Percentiles rank a stretch among this genome's conserved stretches.
Evolutionary conservation across 2,797 vertebrate genomes (phyloP).

Genomic region (Rostrhamus sociabilis): DNA sequence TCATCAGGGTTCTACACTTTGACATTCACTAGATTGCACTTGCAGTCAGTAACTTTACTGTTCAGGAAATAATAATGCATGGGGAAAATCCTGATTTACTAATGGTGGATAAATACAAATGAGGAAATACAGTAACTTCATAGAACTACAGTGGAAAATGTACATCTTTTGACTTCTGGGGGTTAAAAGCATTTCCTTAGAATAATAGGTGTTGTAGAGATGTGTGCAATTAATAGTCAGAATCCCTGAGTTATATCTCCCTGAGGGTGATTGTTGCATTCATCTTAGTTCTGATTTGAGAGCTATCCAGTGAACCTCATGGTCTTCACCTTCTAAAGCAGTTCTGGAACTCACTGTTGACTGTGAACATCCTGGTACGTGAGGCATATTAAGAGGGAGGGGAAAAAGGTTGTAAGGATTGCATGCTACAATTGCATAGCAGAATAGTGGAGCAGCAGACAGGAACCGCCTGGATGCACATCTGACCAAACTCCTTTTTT

Average conservation of each 20-base stretch:
- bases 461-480: background rate
- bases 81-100: background rate
- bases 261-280: background rate
- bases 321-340: background rate
- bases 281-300: background rate
- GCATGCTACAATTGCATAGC: background rate
- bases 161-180: background rate
- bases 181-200: background rate
- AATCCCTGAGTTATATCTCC: background rate
- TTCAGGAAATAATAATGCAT: background rate
- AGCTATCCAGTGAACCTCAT: background rate
- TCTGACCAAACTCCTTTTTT: background rate
- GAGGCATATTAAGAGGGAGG: background rate
- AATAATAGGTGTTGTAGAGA: background rate
- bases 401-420: background rate
- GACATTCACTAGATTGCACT: background rate
- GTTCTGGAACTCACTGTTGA: background rate
- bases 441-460: background rate
- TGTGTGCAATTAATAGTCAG: background rate
- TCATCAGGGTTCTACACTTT: background rate
- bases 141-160: background rate
- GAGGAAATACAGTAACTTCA: background rate
- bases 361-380: background rate
- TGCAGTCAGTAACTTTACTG: background rate
- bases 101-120: background rate